Base-by-base conservation (phyloP, 2,113 vertebrate genomes). In the Tupaia chinensis region DNA sequence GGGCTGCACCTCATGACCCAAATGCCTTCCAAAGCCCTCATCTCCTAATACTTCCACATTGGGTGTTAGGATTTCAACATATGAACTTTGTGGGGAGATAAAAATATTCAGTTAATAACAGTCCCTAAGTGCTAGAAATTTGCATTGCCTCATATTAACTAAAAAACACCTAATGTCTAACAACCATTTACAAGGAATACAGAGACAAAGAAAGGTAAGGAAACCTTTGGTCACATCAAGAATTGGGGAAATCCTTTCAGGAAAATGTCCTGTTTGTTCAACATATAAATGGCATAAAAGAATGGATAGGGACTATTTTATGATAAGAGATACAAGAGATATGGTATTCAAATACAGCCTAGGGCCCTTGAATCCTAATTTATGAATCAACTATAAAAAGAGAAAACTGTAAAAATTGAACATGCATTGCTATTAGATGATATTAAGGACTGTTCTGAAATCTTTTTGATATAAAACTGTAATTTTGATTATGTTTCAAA, bases 401-500 rank as follows among this genome's bases (percentile, higher is more conserved):
- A 92, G 66, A 87, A 87, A 78, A 65, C 61, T 15, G 44, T 9
- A 20, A 20, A 78, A 65, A 63, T 19, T 69, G n/a, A 93, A 54
- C 11, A 19, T n/a, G 23, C 86, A 63, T 1, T 32, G 56, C 0
- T 77, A 72, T 61, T 66, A 32, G 22, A 56, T 44, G 68, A 65
- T 65, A 84, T 65, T 65, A 66, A 94, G 4, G 2, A 78, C 6
- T 22, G 9, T 17, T 93, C 22, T 65, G 65, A 69, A 29, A 68
- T 89, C 10, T 34, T 84, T 93, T 61, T 13, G 13, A 7, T 44
- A 53, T 74, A 34, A 78, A 86, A 73, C 6, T 74, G 44, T 81
- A 29, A 69, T 63, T 91, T 95, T 79, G n/a, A 9, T 63, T 92
- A 85, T 72, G 9, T 87, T 79, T 68, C 25, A 58, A 94, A 93